Conservation (phyloP, 2,113 vertebrate species). For the Halichoeres trimaculatus region DNA sequence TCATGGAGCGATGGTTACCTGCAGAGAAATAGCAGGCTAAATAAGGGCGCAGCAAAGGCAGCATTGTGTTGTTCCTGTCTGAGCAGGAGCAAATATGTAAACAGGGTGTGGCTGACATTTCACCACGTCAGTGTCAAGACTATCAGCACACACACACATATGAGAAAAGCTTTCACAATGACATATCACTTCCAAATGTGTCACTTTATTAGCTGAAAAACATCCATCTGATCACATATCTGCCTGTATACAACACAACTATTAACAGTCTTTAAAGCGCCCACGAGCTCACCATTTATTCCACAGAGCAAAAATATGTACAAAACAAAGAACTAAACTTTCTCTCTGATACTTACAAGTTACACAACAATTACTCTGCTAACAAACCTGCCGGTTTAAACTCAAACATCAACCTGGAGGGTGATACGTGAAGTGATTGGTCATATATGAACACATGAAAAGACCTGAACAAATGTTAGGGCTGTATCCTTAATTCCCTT, state of each 20-base stretch:
- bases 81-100: constrained; percentile 80
- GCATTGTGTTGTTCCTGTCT: constrained; percentile 62
- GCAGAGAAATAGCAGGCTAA: constrained; percentile 8
- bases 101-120: constrained; percentile 63
- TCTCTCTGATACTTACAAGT: constrained; percentile 1
- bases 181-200: constrained; percentile 23
- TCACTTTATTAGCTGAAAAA: constrained; percentile 72
- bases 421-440: not conserved
- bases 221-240: constrained; percentile 37
- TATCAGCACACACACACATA: not conserved
- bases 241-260: constrained; percentile 29
- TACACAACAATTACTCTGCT: not conserved
- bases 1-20: constrained; percentile 13
- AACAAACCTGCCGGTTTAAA: not conserved
- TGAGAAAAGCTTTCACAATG: not conserved
- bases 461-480: constrained; percentile 14
- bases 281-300: constrained; percentile 12
- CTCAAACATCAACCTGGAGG: not conserved
- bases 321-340: not conserved
- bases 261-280: not conserved
- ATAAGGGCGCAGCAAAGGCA: constrained; percentile 51
- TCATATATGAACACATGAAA: not conserved
- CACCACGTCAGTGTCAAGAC: constrained; percentile 10
- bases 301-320: constrained; percentile 12
- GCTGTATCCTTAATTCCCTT: constrained; percentile 2